These are phyloP conservation scores for Heliconius sara DNA, from an alignment of 2,888 invertebrate species.

Conservation along the genomic window DNA sequence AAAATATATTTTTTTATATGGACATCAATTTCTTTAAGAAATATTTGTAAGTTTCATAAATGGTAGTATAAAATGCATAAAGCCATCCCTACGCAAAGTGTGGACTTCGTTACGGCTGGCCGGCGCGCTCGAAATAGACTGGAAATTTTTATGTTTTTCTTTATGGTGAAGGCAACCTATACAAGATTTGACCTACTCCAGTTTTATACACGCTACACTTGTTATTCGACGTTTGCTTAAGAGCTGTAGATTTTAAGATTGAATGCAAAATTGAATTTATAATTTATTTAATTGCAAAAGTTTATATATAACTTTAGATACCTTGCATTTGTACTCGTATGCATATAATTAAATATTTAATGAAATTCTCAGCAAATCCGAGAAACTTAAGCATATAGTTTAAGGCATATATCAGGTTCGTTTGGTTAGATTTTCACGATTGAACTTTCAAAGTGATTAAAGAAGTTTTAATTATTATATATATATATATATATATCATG, in stretches of 20 bases:
- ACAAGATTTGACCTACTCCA: conserved; percentile 34
- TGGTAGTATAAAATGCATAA: conserved; percentile 21
- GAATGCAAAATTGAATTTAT: conserved; percentile 8
- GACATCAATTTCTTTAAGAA: not conserved
- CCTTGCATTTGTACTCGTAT: not conserved
- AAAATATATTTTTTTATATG: not conserved
- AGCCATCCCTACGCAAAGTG: conserved; percentile 25
- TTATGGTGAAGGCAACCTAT: conserved; percentile 23
- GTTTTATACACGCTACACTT: conserved; percentile 25
- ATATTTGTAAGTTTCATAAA: not conserved
- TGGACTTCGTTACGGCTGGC: conserved; percentile 29
- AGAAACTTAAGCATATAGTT: not conserved
- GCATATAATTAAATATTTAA: not conserved
- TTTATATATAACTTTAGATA: too few relatives aligned
- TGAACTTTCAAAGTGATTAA: not conserved
- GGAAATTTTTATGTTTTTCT: conserved; percentile 33
- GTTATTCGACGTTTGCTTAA: conserved; percentile 22
- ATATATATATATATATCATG: too few relatives aligned
- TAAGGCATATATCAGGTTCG: not conserved
- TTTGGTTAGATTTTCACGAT: not conserved
- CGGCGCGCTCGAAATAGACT: conserved; percentile 34
- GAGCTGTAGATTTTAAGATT: conserved; percentile 17
- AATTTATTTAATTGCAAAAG: not conserved
- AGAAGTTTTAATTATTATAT: too few relatives aligned
- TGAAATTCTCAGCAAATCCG: not conserved